Evolutionary conservation across 1,140 invertebrate species (phyloP).

Genomic region (Drosophila lacteicornis): DNA sequence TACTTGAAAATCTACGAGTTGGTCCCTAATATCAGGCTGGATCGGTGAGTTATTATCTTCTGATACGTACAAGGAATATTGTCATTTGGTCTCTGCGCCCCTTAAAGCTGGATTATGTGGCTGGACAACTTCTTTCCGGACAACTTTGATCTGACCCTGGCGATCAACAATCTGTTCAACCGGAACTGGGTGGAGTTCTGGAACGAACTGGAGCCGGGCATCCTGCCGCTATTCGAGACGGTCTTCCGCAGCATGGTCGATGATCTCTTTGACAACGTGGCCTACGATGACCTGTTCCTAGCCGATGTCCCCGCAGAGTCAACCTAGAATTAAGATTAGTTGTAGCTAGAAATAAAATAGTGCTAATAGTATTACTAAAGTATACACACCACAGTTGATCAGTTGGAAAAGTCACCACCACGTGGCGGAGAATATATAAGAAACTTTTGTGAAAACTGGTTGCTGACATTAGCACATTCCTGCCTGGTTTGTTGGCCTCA

Average conservation of each 20-base stretch:
- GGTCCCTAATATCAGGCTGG: conserved; percentile 51
- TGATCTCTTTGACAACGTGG: conserved; percentile 55
- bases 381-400: conserved; percentile 16
- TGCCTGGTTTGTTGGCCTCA: conserved; percentile 25
- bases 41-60: conserved; percentile 41
- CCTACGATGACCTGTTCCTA: conserved; percentile 68
- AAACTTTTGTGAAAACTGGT: conserved; percentile 41
- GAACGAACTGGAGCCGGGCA: conserved; percentile 65
- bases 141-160: conserved; percentile 57
- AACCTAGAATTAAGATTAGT: neutral
- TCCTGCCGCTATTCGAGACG: conserved; percentile 47
- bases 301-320: neutral
- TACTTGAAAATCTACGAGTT: conserved; percentile 66
- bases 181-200: conserved; percentile 66
- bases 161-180: conserved; percentile 59
- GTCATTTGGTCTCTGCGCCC: neutral
- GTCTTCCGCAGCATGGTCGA: conserved; percentile 58
- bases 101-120: conserved; percentile 58
- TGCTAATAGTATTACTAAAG: conserved; percentile 5
- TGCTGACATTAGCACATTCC: conserved; percentile 31
- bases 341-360: conserved; percentile 11
- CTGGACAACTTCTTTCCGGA: conserved; percentile 69
- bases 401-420: conserved; percentile 8
- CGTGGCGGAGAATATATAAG: conserved; percentile 5
- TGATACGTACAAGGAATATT: too few species aligned